A percentile compares a stretch with the other conserved stretches of the same genome.
These are phyloP conservation scores for Caenorhabditis briggsae DNA, from an alignment of 1,140 invertebrate species.

Conservation along the genomic window DNA sequence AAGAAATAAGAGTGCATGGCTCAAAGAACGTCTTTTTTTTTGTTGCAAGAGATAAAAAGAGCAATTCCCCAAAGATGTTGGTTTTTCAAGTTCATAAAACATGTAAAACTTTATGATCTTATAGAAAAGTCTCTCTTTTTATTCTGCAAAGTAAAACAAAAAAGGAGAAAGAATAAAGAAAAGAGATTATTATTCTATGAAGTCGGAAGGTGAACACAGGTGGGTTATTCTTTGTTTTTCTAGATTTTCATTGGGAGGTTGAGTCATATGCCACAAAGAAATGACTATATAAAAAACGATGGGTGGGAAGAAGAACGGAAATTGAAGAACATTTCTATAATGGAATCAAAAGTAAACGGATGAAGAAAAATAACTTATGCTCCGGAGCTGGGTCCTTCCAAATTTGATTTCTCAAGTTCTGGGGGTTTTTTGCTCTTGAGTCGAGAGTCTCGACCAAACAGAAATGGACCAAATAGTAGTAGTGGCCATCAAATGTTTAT, in stretches of 20 bases:
- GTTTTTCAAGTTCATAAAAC: slow-evolving; percentile 22
- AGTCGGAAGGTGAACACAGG: slow-evolving; percentile 37
- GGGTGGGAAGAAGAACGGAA: not conserved
- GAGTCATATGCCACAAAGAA: not conserved
- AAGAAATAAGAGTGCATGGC: not conserved
- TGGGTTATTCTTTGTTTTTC: slow-evolving; percentile 31
- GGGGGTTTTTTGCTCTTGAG: not conserved
- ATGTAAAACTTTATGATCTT: not conserved
- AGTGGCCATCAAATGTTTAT: slow-evolving; percentile 41
- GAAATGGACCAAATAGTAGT: not conserved
- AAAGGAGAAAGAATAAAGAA: not conserved
- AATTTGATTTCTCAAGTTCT: slow-evolving; percentile 1
- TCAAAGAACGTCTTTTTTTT: slow-evolving; percentile 12
- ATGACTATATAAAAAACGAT: not conserved
- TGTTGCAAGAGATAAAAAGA: not conserved
- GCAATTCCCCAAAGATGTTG: not conserved
- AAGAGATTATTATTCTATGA: slow-evolving; percentile 10
- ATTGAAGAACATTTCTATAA: slow-evolving; percentile 2
- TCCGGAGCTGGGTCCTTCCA: not conserved
- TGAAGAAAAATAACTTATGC: slow-evolving; percentile 27
- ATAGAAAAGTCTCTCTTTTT: not conserved
- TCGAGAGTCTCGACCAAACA: too few species aligned
- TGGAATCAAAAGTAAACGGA: slow-evolving; percentile 18
- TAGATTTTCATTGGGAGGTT: not conserved
- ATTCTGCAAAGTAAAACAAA: not conserved